Conservation (phyloP, 1,140 invertebrate species). For the Acromyrmex charruanus region DNA sequence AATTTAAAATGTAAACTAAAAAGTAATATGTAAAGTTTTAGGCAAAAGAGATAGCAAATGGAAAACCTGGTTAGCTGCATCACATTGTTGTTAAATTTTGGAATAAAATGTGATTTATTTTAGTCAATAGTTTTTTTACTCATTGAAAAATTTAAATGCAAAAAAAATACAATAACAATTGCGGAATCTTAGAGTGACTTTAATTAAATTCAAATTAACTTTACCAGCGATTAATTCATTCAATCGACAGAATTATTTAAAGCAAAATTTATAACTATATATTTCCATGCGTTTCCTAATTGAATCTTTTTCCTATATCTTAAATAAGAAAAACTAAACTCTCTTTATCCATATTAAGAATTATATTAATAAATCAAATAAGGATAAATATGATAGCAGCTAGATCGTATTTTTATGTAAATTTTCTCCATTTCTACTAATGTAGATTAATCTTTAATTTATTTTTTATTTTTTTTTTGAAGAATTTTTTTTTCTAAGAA, state of each 20-base stretch:
- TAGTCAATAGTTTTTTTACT: background rate
- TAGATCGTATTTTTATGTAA: no score
- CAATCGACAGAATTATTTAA: background rate
- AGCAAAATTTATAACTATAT: background rate
- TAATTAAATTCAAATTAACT: no score
- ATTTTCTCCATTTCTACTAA: no score
- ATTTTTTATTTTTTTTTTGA: no score
- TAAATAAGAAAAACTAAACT: background rate
- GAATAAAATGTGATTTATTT: background rate
- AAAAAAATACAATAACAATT: no score
- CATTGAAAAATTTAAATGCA: no score
- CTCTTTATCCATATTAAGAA: background rate
- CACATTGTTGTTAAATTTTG: background rate
- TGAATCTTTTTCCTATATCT: background rate
- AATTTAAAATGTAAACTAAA: background rate
- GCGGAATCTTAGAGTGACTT: no score
- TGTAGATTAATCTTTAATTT: no score
- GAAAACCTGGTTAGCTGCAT: background rate
- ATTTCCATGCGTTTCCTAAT: background rate
- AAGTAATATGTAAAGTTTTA: background rate
- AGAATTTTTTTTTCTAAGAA: no score
- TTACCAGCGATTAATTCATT: no score
- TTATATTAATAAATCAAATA: no score
- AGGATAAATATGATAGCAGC: no score
- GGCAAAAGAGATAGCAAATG: background rate